Percentiles rank a stretch among this genome's conserved stretches.
Evolutionary conservation across 2,797 vertebrate species (phyloP).

Genomic region (Coregonus ussuriensis): DNA sequence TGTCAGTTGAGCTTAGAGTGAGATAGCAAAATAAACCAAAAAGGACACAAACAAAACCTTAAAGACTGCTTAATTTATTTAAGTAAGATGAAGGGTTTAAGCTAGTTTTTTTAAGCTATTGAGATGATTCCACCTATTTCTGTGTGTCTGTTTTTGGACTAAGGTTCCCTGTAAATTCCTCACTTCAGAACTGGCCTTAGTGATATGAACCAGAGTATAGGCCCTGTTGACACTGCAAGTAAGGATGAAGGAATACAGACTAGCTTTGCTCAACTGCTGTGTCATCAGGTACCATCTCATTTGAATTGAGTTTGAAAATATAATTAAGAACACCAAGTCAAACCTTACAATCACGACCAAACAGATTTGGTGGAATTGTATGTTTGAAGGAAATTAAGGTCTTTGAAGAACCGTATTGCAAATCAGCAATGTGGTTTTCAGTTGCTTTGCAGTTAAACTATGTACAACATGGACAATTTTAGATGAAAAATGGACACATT

Average conservation of each 20-base stretch:
- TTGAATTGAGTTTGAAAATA: slow-evolving; percentile 63
- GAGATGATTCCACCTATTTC: slow-evolving; percentile 56
- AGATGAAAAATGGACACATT: slow-evolving; percentile 73
- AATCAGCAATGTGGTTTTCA: slow-evolving; percentile 72
- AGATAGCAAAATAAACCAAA: slow-evolving; percentile 82
- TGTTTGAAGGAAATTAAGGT: slow-evolving; percentile 46
- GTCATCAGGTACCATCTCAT: slow-evolving; percentile 59
- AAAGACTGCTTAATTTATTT: slow-evolving; percentile 69
- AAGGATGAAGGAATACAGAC: slow-evolving; percentile 45
- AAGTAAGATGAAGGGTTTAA: slow-evolving; percentile 53
- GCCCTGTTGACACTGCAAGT: slow-evolving; percentile 45
- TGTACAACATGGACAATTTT: slow-evolving; percentile 74
- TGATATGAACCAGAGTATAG: slow-evolving; percentile 37
- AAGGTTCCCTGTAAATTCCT: slow-evolving; percentile 29
- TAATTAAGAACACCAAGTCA: slow-evolving; percentile 50
- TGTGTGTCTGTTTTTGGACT: slow-evolving; percentile 50
- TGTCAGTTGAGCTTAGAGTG: slow-evolving; percentile 82
- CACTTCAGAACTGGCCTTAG: slow-evolving; percentile 26
- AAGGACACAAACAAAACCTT: slow-evolving; percentile 71
- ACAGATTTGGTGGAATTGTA: slow-evolving; percentile 54
- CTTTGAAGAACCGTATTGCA: slow-evolving; percentile 62
- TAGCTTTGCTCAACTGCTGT: slow-evolving; percentile 61
- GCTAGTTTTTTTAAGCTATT: slow-evolving; percentile 50
- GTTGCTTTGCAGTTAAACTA: slow-evolving; percentile 76
- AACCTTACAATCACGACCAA: slow-evolving; percentile 42